Evolutionary conservation across 2,113 vertebrate genomes (phyloP).

Genomic region (Cathartes aura): DNA sequence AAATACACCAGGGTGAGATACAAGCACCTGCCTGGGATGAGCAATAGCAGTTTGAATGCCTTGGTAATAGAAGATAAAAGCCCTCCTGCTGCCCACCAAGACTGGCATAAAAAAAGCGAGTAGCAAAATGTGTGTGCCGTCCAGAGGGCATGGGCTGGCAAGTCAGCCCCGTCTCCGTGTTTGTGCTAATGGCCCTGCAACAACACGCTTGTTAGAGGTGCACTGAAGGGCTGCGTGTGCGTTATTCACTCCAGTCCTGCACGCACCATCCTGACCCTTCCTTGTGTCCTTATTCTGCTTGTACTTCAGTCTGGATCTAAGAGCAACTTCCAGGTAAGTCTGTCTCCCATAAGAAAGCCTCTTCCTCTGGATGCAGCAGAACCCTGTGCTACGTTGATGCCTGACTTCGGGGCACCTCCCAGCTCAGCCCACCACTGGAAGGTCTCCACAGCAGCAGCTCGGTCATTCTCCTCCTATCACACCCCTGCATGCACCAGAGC

Average conservation of each 20-base stretch:
- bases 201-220: rapidly evolving
- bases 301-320: neutral
- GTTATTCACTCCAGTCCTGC: too few species aligned
- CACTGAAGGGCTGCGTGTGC: rapidly evolving
- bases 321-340: neutral
- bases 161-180: too few species aligned
- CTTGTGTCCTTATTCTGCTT: neutral
- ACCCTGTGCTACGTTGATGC: neutral
- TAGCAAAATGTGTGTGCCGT: rapidly evolving
- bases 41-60: neutral
- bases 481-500: neutral
- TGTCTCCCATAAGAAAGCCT: neutral
- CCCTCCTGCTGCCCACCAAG: neutral
- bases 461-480: neutral
- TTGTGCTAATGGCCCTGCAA: neutral
- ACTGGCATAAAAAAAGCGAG: neutral
- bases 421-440: neutral
- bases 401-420: neutral
- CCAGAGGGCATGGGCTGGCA: rapidly evolving
- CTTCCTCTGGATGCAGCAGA: neutral
- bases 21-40: neutral
- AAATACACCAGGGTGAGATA: neutral
- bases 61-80: neutral
- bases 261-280: neutral
- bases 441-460: neutral